Evolutionary conservation across 2,113 vertebrate genomes (phyloP).

Genomic region (Scopus umbretta): DNA sequence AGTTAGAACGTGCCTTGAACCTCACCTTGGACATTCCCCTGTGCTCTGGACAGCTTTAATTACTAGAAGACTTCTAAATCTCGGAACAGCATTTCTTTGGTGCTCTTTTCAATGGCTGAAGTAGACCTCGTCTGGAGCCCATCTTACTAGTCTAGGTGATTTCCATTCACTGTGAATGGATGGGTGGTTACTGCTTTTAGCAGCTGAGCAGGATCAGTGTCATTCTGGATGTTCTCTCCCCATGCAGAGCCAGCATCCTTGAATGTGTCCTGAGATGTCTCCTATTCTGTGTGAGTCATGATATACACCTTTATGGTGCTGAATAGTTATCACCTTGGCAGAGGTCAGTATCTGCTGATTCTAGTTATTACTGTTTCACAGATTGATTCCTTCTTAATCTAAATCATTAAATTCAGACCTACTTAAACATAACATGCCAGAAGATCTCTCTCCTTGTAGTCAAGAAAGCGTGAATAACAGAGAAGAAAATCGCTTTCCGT

Average conservation of each 20-base stretch:
- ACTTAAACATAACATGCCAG: background rate
- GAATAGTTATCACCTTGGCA: background rate
- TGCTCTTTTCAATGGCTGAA: background rate
- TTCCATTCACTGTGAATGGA: background rate
- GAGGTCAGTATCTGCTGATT: background rate
- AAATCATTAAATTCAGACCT: background rate
- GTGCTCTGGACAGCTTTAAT: background rate
- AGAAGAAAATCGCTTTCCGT: background rate
- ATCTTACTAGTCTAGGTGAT: background rate
- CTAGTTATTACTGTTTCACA: background rate
- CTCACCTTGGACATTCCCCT: background rate
- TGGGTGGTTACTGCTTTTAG: background rate
- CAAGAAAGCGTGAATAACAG: background rate
- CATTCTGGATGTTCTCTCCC: background rate
- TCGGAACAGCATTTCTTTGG: background rate
- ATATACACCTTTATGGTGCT: background rate
- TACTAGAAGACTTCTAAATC: background rate
- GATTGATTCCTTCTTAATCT: background rate
- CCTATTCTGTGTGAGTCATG: background rate
- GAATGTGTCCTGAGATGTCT: background rate
- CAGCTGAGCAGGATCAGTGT: background rate
- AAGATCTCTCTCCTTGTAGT: background rate
- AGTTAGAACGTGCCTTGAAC: background rate
- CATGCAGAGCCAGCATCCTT: background rate
- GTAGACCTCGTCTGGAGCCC: background rate